Conservation (phyloP, 2,797 vertebrate genomes). For the Clarias laeviceps region DNA sequence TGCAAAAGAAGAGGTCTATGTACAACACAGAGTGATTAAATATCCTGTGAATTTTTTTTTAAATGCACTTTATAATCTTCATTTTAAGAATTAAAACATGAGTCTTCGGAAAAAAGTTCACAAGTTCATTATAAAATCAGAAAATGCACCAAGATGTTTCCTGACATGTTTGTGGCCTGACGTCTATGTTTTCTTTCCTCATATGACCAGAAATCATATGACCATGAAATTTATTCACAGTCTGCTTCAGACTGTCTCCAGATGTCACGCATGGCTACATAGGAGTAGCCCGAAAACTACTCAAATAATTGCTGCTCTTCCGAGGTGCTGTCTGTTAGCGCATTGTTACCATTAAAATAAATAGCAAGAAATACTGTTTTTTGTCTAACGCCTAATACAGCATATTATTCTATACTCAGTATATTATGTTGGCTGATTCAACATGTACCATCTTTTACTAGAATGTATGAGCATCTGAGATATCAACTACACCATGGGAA, state of each 20-base stretch:
- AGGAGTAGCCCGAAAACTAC: neutral
- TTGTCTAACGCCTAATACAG: neutral
- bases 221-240: slow-evolving; percentile 28
- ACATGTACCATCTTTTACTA: neutral
- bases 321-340: neutral
- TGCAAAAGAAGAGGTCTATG: neutral
- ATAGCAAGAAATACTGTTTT: neutral
- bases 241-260: slow-evolving; percentile 12
- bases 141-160: neutral
- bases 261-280: slow-evolving; percentile 10
- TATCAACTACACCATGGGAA: no score
- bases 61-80: neutral
- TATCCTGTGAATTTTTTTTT: neutral
- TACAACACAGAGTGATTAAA: neutral
- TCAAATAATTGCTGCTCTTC: slow-evolving; percentile 20
- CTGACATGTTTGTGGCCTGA: slow-evolving; percentile 7
- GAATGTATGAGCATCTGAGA: neutral
- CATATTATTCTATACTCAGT: neutral
- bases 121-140: neutral
- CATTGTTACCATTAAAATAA: neutral
- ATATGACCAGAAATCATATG: slow-evolving; percentile 10
- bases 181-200: slow-evolving; percentile 1
- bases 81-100: neutral
- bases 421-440: neutral
- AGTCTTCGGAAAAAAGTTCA: neutral